Evolutionary conservation across 1,140 invertebrate species (phyloP), one percentile per base, ranked within the genome.

Genomic region (Agrilus planipennis): DNA sequence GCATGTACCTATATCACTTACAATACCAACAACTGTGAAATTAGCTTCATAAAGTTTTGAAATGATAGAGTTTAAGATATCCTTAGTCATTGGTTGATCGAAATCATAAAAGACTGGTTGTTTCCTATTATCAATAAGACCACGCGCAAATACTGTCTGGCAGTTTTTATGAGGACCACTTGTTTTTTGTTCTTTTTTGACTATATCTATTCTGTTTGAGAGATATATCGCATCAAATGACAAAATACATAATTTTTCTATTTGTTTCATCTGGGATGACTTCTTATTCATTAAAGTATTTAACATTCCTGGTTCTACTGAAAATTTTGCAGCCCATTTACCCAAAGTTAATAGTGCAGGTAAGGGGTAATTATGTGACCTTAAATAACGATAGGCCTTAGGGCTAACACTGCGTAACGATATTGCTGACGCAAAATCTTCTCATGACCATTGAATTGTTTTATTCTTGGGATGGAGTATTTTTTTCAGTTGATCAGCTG

Each of bases 291-390:
- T n/a, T n/a, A n/a, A n/a, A n/a, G n/a, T n/a, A n/a, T n/a, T n/a
- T n/a, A n/a, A n/a, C n/a, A n/a, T n/a, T n/a, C n/a, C n/a, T n/a
- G n/a, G n/a, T n/a, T n/a, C n/a, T n/a, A n/a, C n/a, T n/a, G n/a
- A n/a, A n/a, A n/a, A 28, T 2, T 29, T 37, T 1, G 32, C 23
- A 18, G 21, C 38, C 41, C 36, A 44, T 16, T 28, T 39, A 27
- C 47, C 41, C 25, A 41, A 47, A 16, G 45, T 47, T 4, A 42
- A 47, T 9, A 47, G 10, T 10, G 32, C 48, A 31, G 48, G 41
- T 31, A 47, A 42, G 38, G 47, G 23, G 16, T 29, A 18, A 6
- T 31, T 31, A 19, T 21, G 4, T 9, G 38, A 5, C 19, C 27
- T 16, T 16, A 40, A 31, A 31, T 40, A 40, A 6, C 38, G 5